Percentiles rank a stretch among this genome's conserved stretches.
phyloP scores from a whole-genome alignment of 2,888 invertebrate species.

The Nemoura dubitans region DNA sequence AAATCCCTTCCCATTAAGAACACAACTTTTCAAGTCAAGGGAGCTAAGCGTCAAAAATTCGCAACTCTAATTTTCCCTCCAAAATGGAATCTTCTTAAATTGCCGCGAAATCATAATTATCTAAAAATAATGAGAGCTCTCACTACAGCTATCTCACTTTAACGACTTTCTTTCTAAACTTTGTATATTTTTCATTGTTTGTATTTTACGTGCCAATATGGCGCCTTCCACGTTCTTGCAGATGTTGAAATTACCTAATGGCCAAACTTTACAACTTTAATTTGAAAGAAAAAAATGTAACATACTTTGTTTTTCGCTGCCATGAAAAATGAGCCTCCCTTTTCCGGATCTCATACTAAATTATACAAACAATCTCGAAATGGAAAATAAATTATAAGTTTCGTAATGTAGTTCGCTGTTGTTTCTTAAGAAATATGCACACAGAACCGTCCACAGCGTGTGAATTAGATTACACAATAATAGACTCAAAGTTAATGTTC shows the following conservation, averaged over 20 bases:
- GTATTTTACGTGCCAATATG: conserved; percentile 26
- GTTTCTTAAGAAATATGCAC: background rate
- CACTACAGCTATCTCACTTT: conserved; percentile 26
- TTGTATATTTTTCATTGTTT: conserved; percentile 22
- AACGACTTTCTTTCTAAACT: conserved; percentile 17
- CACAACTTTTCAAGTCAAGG: background rate
- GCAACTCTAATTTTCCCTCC: background rate
- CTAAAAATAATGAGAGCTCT: conserved; percentile 32
- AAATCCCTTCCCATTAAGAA: background rate
- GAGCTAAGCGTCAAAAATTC: conserved; percentile 7
- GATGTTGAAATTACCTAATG: conserved; percentile 29
- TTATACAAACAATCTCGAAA: background rate
- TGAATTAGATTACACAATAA: background rate
- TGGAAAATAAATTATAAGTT: background rate
- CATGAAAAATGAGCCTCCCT: background rate
- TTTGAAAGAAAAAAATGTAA: conserved; percentile 18
- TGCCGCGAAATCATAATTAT: conserved; percentile 25
- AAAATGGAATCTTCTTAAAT: background rate
- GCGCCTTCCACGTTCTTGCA: background rate
- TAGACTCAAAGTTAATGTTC: background rate
- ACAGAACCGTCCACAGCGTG: background rate
- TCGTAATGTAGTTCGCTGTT: background rate
- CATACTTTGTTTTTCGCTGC: conserved; percentile 1
- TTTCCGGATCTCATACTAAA: background rate
- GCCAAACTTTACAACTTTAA: conserved; percentile 24